These are phyloP conservation scores for Cynoglossus semilaevis DNA, from an alignment of 2,113 vertebrate genomes.

Conservation along the genomic window DNA sequence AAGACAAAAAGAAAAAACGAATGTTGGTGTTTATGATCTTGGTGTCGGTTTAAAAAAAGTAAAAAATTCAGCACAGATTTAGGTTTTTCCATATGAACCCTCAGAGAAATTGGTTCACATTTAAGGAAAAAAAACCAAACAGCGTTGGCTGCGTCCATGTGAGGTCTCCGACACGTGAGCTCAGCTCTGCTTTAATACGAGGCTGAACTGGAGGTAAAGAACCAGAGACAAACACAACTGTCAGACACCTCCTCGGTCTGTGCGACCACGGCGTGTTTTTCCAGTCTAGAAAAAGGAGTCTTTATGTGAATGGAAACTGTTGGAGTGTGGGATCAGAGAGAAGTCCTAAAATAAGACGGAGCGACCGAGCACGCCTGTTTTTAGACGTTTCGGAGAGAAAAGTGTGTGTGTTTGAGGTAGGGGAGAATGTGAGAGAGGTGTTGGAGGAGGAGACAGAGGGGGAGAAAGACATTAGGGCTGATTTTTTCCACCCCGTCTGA, in stretches of 20 bases:
- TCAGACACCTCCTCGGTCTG: conserved; percentile 32
- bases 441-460: conserved; percentile 22
- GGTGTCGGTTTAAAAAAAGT: no score
- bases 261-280: conserved; percentile 20
- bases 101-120: background rate
- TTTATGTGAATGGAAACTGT: conserved; percentile 52
- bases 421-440: conserved; percentile 39
- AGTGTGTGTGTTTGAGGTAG: conserved; percentile 28
- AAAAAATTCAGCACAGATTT: background rate
- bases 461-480: conserved; percentile 55
- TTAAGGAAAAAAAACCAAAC: background rate
- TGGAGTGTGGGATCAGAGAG: conserved; percentile 42
- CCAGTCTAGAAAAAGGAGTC: conserved; percentile 41
- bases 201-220: conserved; percentile 25
- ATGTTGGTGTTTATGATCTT: no score
- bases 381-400: conserved; percentile 47
- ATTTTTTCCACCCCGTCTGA: conserved; percentile 62
- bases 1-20: no score
- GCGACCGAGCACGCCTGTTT: conserved; percentile 39
- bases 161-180: conserved; percentile 10
- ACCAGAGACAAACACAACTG: conserved; percentile 43
- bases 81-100: no score
- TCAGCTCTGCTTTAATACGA: conserved; percentile 33
- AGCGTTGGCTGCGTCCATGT: conserved; percentile 1
- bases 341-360: conserved; percentile 49